Conservation (phyloP, 2,888 invertebrate species). For the Scelioninae gen. 1 region DNA sequence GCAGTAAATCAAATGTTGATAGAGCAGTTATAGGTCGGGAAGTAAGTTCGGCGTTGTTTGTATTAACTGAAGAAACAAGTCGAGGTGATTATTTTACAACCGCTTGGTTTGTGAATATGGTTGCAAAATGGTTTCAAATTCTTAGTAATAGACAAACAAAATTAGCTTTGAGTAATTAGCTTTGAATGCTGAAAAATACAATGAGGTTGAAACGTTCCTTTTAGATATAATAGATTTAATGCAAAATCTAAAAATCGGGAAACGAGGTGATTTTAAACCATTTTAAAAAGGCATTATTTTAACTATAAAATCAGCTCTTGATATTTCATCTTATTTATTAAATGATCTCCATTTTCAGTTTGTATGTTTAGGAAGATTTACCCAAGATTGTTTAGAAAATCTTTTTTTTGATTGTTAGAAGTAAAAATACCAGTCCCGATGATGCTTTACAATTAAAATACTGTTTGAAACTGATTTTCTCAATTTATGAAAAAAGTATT, state of each 20-base stretch:
- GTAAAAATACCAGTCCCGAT: background rate
- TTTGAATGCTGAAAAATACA: background rate
- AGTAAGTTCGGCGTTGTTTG: background rate
- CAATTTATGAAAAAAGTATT: slow-evolving; percentile 19
- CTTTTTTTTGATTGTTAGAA: slow-evolving; percentile 34
- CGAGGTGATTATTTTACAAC: slow-evolving; percentile 2
- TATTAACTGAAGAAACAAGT: slow-evolving; percentile 12
- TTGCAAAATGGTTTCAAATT: slow-evolving; percentile 12
- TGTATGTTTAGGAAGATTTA: background rate
- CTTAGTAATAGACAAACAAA: background rate
- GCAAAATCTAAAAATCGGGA: slow-evolving; percentile 1
- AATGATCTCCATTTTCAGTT: no score
- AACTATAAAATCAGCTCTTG: background rate
- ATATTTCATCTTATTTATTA: background rate
- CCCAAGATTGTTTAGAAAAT: slow-evolving; percentile 48
- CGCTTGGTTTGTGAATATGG: slow-evolving; percentile 15
- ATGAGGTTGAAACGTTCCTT: background rate
- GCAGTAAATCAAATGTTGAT: no score
- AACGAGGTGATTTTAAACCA: slow-evolving; percentile 2
- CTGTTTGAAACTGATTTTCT: slow-evolving; percentile 44
- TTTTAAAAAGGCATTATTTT: slow-evolving; percentile 20
- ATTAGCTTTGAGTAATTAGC: slow-evolving; percentile 2
- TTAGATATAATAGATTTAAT: slow-evolving; percentile 1
- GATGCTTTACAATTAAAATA: slow-evolving; percentile 50
- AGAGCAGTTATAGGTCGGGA: background rate